Evolutionary conservation across 2,113 vertebrate genomes (phyloP).

Genomic region (Clarias batrachus): DNA sequence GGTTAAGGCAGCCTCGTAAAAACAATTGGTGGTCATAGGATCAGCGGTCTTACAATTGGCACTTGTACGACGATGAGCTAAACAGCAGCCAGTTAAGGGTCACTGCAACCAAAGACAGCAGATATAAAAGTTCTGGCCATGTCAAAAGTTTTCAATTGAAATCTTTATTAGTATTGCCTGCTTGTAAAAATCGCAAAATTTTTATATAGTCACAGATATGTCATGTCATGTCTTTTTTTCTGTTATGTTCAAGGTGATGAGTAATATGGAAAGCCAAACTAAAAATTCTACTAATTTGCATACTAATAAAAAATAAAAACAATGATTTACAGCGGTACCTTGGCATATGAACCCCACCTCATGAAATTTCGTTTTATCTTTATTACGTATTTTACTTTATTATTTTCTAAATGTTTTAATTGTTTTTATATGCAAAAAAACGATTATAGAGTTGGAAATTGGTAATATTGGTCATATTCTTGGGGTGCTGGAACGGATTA

Average conservation of each 20-base stretch:
- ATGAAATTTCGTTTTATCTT: too few species aligned
- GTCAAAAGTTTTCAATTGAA: not conserved
- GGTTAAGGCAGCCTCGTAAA: not conserved
- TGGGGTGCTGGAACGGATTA: too few species aligned
- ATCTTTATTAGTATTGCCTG: not conserved
- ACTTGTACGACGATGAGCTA: not conserved
- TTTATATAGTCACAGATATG: not conserved
- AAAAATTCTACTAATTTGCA: too few species aligned
- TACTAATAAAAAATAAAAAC: not conserved
- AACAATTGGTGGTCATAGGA: not conserved
- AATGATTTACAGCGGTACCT: too few species aligned
- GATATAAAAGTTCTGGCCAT: not conserved
- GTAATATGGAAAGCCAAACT: not conserved
- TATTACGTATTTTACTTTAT: too few species aligned
- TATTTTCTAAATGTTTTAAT: too few species aligned
- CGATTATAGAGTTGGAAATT: too few species aligned
- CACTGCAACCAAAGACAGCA: not conserved
- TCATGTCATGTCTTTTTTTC: not conserved
- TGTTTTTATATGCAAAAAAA: too few species aligned
- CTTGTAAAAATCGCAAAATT: not conserved
- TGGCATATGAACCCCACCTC: too few species aligned
- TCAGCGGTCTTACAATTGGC: not conserved
- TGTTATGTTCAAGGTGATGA: not conserved
- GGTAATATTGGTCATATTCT: too few species aligned
- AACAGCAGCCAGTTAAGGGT: not conserved